Conservation (phyloP, 2,797 vertebrate genomes). For the Chaunax sp. region DNA sequence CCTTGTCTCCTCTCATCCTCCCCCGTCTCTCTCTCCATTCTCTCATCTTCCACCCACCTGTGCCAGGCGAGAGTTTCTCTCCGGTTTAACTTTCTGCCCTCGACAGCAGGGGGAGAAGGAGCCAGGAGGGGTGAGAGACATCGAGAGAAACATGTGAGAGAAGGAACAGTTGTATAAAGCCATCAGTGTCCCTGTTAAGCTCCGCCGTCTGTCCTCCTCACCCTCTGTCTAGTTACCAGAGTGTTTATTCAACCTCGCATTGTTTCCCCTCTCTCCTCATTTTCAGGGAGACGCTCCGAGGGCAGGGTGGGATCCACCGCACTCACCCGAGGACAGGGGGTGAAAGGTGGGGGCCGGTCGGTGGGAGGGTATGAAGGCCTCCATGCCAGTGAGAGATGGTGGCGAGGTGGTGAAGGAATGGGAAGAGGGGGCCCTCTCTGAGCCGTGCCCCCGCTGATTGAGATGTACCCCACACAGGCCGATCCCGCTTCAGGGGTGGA, state of each 20-base stretch:
- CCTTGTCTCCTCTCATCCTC: slow-evolving; percentile 55
- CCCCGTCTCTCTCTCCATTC: slow-evolving; percentile 22
- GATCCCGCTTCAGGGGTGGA: slow-evolving; percentile 45
- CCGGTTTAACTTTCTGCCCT: slow-evolving; percentile 45
- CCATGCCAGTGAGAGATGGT: slow-evolving; percentile 68
- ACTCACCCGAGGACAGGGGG: slow-evolving; percentile 68
- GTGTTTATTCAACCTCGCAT: slow-evolving; percentile 78
- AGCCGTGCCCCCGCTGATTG: slow-evolving; percentile 89
- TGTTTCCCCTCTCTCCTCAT: slow-evolving; percentile 66
- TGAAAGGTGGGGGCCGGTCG: slow-evolving; percentile 31
- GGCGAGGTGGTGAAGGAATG: slow-evolving; percentile 72
- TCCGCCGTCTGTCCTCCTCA: slow-evolving; percentile 74
- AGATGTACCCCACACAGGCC: slow-evolving; percentile 88
- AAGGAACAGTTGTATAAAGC: slow-evolving; percentile 75
- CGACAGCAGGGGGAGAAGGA: slow-evolving; percentile 57
- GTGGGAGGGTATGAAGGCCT: slow-evolving; percentile 58
- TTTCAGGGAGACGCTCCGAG: slow-evolving; percentile 60
- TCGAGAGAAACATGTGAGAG: slow-evolving; percentile 52
- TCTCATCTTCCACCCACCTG: not conserved
- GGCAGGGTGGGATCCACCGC: slow-evolving; percentile 55
- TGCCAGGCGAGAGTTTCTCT: slow-evolving; percentile 2
- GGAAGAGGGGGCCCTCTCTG: slow-evolving; percentile 63
- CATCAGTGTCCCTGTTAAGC: slow-evolving; percentile 75
- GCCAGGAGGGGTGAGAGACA: slow-evolving; percentile 66
- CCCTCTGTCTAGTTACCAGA: slow-evolving; percentile 74